Conservation (phyloP, 2,797 vertebrate genomes). For the Halcyon smyrnensis region DNA sequence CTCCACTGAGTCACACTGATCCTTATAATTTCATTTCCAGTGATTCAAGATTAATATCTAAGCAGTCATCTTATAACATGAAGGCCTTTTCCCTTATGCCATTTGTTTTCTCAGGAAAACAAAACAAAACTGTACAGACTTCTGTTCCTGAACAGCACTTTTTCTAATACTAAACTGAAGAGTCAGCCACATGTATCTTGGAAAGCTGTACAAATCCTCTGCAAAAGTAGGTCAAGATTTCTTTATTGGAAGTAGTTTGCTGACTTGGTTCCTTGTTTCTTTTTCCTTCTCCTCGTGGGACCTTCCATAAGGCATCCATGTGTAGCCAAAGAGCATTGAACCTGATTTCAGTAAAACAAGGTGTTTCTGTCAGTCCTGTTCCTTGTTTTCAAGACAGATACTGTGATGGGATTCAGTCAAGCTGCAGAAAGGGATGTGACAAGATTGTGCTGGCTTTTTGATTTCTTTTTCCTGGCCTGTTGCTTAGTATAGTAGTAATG, state of each 20-base stretch:
- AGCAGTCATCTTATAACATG: fast-evolving
- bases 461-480: not conserved
- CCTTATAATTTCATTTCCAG: not conserved
- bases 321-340: not conserved
- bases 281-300: not conserved
- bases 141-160: not conserved
- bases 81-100: fast-evolving
- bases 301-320: fast-evolving
- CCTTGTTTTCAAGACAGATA: not conserved
- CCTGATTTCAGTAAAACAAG: not conserved
- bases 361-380: not conserved
- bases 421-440: not conserved
- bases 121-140: fast-evolving
- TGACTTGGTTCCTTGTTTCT: not conserved
- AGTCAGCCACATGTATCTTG: not conserved
- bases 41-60: not conserved
- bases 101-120: not conserved
- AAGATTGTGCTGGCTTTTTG: not conserved
- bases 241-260: not conserved
- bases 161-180: not conserved
- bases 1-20: not conserved
- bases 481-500: not conserved
- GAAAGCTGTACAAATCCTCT: not conserved
- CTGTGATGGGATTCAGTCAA: not conserved
- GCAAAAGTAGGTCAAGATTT: not conserved